A percentile compares a stretch with the other conserved stretches of the same genome.
Evolutionary conservation across 2,797 vertebrate genomes (phyloP).

Genomic region (Hyperoplus lanceolatus): DNA sequence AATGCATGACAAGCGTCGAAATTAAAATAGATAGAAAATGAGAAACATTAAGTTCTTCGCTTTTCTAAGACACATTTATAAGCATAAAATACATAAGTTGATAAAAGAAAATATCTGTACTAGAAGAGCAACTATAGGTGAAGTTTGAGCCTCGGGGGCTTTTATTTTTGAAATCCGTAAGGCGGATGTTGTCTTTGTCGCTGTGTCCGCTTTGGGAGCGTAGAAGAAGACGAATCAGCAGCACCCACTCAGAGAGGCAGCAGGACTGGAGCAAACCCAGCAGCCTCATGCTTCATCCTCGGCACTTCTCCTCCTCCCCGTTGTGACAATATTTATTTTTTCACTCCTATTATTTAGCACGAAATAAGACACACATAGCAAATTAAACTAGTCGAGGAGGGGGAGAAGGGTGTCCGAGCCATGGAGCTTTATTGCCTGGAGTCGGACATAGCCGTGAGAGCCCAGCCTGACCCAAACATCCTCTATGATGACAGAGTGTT

Average conservation of each 20-base stretch:
- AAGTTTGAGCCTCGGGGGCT: not conserved
- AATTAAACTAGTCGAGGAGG: slow-evolving; percentile 35
- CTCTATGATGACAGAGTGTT: slow-evolving; percentile 92
- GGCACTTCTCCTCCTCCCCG: slow-evolving; percentile 72
- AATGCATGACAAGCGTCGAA: no score
- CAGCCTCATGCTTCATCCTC: slow-evolving; percentile 83
- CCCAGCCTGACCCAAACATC: slow-evolving; percentile 90
- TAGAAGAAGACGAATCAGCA: slow-evolving; percentile 58
- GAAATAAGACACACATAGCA: not conserved
- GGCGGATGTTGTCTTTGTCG: slow-evolving; percentile 32
- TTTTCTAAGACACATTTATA: no score
- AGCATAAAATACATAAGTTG: no score
- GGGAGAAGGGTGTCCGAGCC: slow-evolving; percentile 61
- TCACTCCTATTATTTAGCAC: slow-evolving; percentile 35
- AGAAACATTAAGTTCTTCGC: no score
- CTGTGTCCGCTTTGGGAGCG: not conserved
- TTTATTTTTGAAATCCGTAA: slow-evolving; percentile 37
- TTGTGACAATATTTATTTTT: slow-evolving; percentile 72
- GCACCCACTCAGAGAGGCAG: slow-evolving; percentile 65
- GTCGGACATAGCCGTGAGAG: slow-evolving; percentile 89
- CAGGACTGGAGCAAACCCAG: slow-evolving; percentile 74
- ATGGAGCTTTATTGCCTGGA: slow-evolving; percentile 89
- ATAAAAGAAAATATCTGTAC: no score
- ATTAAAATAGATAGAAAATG: no score
- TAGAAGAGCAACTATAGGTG: not conserved